A percentile compares a stretch with the other conserved stretches of the same genome.
Conservation (phyloP, 2,888 invertebrate genomes). For the Dione vanillae region DNA sequence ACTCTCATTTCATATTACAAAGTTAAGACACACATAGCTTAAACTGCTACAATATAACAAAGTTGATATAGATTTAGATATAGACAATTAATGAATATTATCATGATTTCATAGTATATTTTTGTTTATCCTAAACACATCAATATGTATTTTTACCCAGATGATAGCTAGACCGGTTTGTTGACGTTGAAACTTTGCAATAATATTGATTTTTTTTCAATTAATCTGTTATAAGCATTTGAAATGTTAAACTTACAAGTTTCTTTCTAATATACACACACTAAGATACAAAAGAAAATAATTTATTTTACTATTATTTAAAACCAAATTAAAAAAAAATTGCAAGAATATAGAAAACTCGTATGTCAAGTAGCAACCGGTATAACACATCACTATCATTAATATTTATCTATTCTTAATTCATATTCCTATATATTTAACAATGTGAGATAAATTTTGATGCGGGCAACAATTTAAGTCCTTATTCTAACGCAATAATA, state of each 20-base stretch:
- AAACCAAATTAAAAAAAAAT: background rate
- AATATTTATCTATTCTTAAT: conserved; percentile 12
- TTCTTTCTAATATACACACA: too few relatives aligned
- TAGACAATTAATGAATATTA: conserved; percentile 16
- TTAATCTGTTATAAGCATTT: too few relatives aligned
- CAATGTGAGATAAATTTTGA: conserved; percentile 16
- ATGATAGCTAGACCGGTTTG: background rate
- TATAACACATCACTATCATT: background rate
- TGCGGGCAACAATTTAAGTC: conserved; percentile 8
- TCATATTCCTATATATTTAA: conserved; percentile 7
- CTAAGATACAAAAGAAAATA: too few relatives aligned
- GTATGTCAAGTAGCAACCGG: background rate
- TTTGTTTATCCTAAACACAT: conserved; percentile 28
- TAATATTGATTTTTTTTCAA: background rate
- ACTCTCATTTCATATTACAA: conserved; percentile 34
- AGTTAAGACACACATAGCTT: conserved; percentile 39
- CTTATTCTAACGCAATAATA: conserved; percentile 9
- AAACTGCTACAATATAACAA: conserved; percentile 35
- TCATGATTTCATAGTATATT: conserved; percentile 27
- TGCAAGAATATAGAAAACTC: background rate
- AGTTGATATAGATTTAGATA: conserved; percentile 32
- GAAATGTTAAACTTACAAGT: too few relatives aligned
- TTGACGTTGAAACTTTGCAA: background rate
- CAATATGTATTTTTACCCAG: conserved; percentile 26
- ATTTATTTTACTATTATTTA: too few relatives aligned